Conservation (phyloP, 2,888 invertebrate species). For the Melieria crassipennis region DNA sequence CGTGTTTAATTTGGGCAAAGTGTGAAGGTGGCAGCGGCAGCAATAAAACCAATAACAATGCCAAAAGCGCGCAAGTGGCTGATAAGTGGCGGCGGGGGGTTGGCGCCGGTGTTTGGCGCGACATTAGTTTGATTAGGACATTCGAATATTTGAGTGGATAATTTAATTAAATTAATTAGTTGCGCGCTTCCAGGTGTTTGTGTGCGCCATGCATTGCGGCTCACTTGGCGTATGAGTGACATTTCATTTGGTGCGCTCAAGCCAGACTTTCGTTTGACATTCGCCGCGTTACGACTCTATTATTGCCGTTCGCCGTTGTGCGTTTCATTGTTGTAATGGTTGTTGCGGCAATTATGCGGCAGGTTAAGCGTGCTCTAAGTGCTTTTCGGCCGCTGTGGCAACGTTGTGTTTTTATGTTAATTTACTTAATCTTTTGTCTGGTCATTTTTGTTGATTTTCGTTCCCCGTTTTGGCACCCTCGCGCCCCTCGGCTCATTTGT, state of each 20-base stretch:
- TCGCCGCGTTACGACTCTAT: too few relatives aligned
- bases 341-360: too few relatives aligned
- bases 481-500: neutral
- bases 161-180: constrained; percentile 33
- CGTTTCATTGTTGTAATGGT: too few relatives aligned
- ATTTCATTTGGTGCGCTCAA: constrained; percentile 26
- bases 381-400: too few relatives aligned
- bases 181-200: constrained; percentile 15
- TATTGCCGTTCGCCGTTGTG: too few relatives aligned
- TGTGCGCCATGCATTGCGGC: constrained; percentile 6
- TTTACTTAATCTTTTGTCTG: neutral
- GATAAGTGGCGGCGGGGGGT: neutral
- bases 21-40: constrained; percentile 15
- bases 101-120: neutral
- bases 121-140: constrained; percentile 26
- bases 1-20: constrained; percentile 21
- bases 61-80: neutral
- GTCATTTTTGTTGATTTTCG: neutral
- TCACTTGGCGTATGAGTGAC: constrained; percentile 30
- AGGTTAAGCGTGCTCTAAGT: too few relatives aligned
- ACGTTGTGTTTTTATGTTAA: neutral
- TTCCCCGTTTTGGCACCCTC: neutral
- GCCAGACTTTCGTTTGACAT: too few relatives aligned
- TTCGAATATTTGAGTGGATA: constrained; percentile 28
- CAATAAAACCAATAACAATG: constrained; percentile 7